phyloP scores from a whole-genome alignment of 1,140 invertebrate species.

The Laupala kohalensis region DNA sequence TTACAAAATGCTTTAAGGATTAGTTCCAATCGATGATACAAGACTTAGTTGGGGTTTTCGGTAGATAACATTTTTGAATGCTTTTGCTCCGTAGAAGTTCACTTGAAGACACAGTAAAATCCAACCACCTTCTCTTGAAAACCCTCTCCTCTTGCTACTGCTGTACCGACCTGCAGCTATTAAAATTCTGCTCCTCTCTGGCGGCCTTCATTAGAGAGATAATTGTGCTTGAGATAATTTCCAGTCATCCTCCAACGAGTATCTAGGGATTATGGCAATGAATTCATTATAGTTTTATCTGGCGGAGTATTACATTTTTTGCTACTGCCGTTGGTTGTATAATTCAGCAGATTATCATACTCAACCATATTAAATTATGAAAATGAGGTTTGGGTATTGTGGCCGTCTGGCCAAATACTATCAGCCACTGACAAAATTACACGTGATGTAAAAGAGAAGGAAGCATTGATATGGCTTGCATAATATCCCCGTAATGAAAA shows the following conservation, averaged over 20 bases:
- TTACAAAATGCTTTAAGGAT: no score
- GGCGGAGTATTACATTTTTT: neutral
- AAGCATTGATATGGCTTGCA: neutral
- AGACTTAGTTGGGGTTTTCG: no score
- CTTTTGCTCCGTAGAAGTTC: no score
- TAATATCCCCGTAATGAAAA: neutral
- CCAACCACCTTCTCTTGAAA: no score
- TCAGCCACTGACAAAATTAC: neutral
- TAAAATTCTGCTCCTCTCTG: neutral
- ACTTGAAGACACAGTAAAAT: no score
- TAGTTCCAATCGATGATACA: no score
- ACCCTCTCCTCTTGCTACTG: no score
- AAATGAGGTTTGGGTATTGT: neutral
- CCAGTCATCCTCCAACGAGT: neutral
- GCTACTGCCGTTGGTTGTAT: neutral
- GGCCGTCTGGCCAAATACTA: neutral
- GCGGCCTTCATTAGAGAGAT: neutral
- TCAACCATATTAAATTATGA: neutral
- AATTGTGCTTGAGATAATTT: neutral
- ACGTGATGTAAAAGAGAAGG: neutral
- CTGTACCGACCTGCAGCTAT: neutral
- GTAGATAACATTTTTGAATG: no score
- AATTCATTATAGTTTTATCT: neutral
- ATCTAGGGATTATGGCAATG: neutral
- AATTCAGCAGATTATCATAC: neutral